A percentile compares a stretch with the other conserved stretches of the same genome.
phyloP scores from a whole-genome alignment of 2,888 invertebrate species.

The Odontomyia ornata region DNA sequence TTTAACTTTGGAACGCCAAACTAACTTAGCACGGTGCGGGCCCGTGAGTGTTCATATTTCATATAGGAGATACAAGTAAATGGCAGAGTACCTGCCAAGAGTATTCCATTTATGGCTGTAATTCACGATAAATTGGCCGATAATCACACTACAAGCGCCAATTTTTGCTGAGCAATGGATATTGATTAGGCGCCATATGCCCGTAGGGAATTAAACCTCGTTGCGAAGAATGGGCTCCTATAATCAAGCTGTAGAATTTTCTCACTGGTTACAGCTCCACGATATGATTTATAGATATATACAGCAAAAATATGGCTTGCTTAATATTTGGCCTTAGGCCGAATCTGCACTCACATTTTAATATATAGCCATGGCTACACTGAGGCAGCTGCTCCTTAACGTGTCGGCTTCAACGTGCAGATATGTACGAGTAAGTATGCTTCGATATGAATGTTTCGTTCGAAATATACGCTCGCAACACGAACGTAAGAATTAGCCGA shows the following conservation, averaged over 20 bases:
- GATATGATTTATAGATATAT: conserved; percentile 29
- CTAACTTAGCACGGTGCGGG: background rate
- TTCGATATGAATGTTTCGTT: background rate
- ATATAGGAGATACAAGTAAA: conserved; percentile 24
- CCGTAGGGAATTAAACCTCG: conserved; percentile 20
- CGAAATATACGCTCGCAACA: background rate
- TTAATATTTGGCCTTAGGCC: conserved; percentile 38
- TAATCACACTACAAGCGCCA: conserved; percentile 45
- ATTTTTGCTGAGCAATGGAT: conserved; percentile 45
- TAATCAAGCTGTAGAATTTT: background rate
- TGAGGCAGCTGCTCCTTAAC: conserved; percentile 27
- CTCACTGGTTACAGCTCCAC: conserved; percentile 10
- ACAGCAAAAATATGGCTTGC: conserved; percentile 30
- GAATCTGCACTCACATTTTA: background rate
- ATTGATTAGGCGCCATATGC: conserved; percentile 45
- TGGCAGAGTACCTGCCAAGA: conserved; percentile 33
- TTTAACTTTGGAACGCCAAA: background rate
- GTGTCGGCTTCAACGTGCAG: background rate
- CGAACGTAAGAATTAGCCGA: conserved; percentile 33
- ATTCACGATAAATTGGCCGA: conserved; percentile 44
- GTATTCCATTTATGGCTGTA: conserved; percentile 40
- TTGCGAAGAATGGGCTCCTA: conserved; percentile 12
- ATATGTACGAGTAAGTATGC: no score
- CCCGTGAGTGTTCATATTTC: conserved; percentile 22
- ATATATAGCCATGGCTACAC: background rate